A percentile compares a stretch with the other conserved stretches of the same genome.
phyloP scores from a whole-genome alignment of 2,797 vertebrate species.

The Coendou prehensilis region DNA sequence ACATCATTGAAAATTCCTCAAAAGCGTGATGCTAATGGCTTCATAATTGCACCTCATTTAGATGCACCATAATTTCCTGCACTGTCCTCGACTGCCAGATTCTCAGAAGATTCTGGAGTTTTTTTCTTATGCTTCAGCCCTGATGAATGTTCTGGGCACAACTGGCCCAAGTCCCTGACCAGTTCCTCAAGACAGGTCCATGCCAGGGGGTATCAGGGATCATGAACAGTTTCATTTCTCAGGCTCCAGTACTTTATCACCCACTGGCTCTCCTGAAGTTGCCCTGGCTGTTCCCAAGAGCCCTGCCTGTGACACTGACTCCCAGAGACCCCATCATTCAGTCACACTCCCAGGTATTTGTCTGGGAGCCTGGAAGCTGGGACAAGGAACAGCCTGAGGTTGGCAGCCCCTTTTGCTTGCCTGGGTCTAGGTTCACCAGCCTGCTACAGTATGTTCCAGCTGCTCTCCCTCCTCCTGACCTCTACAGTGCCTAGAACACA shows the following conservation, averaged over 20 bases:
- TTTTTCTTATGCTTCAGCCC: neutral
- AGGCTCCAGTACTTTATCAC: neutral
- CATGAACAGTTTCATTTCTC: rapidly evolving
- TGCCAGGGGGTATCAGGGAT: rapidly evolving
- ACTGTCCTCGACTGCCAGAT: neutral
- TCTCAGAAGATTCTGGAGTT: neutral
- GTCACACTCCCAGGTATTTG: neutral
- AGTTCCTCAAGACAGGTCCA: neutral
- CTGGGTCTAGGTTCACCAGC: neutral
- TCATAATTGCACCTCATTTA: constrained; percentile 69
- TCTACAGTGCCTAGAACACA: neutral
- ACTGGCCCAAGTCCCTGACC: neutral
- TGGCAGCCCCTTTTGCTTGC: neutral
- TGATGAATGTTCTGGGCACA: rapidly evolving
- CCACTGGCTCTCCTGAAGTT: neutral
- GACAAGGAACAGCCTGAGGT: rapidly evolving
- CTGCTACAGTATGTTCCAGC: neutral
- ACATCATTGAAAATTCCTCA: constrained; percentile 76
- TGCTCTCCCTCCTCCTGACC: neutral
- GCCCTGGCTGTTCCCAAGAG: neutral
- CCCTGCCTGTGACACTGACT: neutral
- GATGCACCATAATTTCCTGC: constrained; percentile 23
- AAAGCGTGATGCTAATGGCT: constrained; percentile 76
- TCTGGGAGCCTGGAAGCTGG: neutral
- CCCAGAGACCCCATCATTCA: rapidly evolving